phyloP scores from a whole-genome alignment of 2,888 invertebrate species.

The Acronicta aceris region DNA sequence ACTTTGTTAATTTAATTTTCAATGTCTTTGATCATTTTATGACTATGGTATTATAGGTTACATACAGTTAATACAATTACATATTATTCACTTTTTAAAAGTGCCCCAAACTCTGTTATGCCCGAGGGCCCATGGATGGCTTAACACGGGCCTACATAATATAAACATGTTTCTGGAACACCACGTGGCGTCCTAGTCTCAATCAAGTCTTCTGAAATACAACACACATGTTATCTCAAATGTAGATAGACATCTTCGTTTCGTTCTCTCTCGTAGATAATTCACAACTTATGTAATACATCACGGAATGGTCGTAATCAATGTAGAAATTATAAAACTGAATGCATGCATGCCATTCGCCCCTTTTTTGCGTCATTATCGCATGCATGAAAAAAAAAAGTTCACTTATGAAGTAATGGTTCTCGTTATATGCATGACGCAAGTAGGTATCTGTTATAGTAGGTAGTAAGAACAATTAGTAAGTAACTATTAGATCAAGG shows the following conservation, averaged over 20 bases:
- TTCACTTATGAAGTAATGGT: conserved; percentile 2
- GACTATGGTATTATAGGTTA: not conserved
- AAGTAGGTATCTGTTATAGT: conserved; percentile 26
- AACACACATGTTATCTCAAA: conserved; percentile 28
- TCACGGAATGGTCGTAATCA: not conserved
- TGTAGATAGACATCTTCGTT: not conserved
- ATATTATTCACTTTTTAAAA: too few relatives aligned
- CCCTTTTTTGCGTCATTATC: conserved; percentile 15
- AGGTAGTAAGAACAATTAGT: conserved; percentile 41
- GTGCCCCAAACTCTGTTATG: too few relatives aligned
- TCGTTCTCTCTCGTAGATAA: conserved; percentile 6
- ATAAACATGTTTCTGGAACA: not conserved
- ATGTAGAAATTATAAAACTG: conserved; percentile 3
- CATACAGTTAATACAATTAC: too few relatives aligned
- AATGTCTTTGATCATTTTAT: conserved; percentile 4
- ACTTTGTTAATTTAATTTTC: not conserved
- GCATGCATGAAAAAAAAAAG: conserved; percentile 21
- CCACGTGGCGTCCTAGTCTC: conserved; percentile 25
- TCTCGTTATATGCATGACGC: conserved; percentile 21
- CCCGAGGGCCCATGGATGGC: too few relatives aligned
- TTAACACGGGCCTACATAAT: too few relatives aligned
- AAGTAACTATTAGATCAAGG: conserved; percentile 53
- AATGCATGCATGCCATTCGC: conserved; percentile 2
- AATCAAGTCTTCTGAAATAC: conserved; percentile 1
- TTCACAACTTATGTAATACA: conserved; percentile 5